A percentile compares a stretch with the other conserved stretches of the same genome.
Conservation (phyloP, 2,797 vertebrate genomes). For the Pangasius djambal region DNA sequence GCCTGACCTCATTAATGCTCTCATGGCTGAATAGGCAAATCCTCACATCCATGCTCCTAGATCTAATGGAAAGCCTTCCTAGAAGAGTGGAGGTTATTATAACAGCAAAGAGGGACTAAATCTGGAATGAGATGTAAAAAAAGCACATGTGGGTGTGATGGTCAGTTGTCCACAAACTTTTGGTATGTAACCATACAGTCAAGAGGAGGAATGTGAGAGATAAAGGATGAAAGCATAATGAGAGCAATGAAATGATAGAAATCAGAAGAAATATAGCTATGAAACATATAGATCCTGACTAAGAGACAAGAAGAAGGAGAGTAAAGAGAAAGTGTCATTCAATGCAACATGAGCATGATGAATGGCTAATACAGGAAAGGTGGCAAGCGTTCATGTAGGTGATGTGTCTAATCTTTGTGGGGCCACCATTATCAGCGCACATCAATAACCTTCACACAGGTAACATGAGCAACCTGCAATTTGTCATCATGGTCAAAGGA, state of each 20-base stretch:
- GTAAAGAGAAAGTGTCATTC: conserved; percentile 40
- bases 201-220: not conserved
- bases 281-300: not conserved
- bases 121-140: not conserved
- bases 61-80: not conserved
- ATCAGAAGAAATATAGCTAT: not conserved
- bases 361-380: conserved; percentile 77
- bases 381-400: conserved; percentile 77
- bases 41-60: not conserved
- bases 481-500: conserved; percentile 72
- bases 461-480: conserved; percentile 74
- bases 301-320: conserved; percentile 41
- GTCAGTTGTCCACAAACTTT: not conserved
- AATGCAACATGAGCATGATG: conserved; percentile 65
- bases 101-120: not conserved
- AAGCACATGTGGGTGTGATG: not conserved
- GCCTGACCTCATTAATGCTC: not conserved
- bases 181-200: not conserved
- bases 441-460: conserved; percentile 6
- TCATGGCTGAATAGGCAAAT: not conserved
- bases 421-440: conserved; percentile 32
- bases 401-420: conserved; percentile 56
- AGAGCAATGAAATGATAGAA: not conserved
- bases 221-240: not conserved
- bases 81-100: not conserved